Percentiles rank a stretch among this genome's conserved stretches.
phyloP scores from a whole-genome alignment of 2,113 vertebrate genomes.

The Pantherophis guttatus region DNA sequence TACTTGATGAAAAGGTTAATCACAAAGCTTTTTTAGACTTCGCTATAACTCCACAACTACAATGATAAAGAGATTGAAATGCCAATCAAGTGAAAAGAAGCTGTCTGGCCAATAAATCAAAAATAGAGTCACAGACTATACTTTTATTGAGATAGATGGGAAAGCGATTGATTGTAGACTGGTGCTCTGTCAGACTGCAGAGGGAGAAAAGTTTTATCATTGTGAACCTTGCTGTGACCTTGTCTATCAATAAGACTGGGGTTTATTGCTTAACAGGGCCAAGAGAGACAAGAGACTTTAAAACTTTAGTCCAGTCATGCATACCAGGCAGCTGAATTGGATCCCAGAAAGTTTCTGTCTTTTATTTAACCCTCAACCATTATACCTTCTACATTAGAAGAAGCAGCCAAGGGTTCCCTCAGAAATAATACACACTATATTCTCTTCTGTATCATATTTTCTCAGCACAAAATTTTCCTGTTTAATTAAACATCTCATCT shows the following conservation, averaged over 20 bases:
- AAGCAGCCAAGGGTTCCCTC: neutral
- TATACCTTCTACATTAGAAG: neutral
- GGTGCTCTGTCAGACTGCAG: neutral
- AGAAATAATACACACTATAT: neutral
- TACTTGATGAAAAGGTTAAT: constrained; percentile 56
- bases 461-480: neutral
- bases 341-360: neutral
- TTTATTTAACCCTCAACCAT: neutral
- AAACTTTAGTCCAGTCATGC: neutral
- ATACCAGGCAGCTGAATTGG: neutral
- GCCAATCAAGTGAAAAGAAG: constrained; percentile 51
- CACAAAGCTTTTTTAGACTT: constrained; percentile 52
- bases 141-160: constrained; percentile 24
- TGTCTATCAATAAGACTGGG: neutral
- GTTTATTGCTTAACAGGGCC: neutral
- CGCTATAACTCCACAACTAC: constrained; percentile 55
- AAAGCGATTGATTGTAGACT: constrained; percentile 25
- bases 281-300: neutral
- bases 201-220: constrained; percentile 36
- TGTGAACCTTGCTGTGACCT: neutral
- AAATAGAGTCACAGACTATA: neutral
- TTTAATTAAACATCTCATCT: neutral
- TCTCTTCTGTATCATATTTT: neutral
- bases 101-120: constrained; percentile 20
- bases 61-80: constrained; percentile 58